Percentiles rank a stretch among this genome's conserved stretches.
Conservation (phyloP, 2,797 vertebrate genomes). For the Phalanger gymnotis region DNA sequence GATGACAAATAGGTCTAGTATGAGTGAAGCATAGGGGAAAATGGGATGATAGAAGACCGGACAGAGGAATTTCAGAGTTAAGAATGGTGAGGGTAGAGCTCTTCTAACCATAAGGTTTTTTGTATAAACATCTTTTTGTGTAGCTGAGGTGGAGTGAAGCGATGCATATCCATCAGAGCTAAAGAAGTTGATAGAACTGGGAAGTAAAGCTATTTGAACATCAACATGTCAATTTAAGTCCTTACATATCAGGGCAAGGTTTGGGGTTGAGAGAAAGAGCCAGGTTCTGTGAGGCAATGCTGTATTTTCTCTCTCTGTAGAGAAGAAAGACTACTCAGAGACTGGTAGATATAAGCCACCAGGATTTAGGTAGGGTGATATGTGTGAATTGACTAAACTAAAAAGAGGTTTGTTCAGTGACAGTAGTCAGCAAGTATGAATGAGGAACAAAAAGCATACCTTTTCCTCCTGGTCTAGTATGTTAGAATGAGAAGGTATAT, state of each 20-base stretch:
- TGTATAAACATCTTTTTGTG: not conserved
- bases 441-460: not conserved
- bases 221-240: not conserved
- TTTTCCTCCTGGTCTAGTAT: not conserved
- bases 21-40: not conserved
- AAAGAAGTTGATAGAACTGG: not conserved
- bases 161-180: not conserved
- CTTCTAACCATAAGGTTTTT: not conserved
- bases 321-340: not conserved
- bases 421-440: not conserved
- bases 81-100: not conserved
- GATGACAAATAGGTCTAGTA: not conserved
- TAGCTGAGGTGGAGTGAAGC: not conserved
- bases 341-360: not conserved
- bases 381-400: not conserved
- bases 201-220: not conserved
- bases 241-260: not conserved
- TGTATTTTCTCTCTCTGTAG: not conserved
- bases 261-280: not conserved
- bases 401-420: not conserved
- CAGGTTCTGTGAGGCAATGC: not conserved
- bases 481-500: not conserved
- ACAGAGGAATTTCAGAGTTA: not conserved
- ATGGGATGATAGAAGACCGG: not conserved
- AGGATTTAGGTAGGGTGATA: not conserved